A percentile compares a stretch with the other conserved stretches of the same genome.
Evolutionary conservation across 2,113 vertebrate species (phyloP).

Genomic region (Eulemur macaco): DNA sequence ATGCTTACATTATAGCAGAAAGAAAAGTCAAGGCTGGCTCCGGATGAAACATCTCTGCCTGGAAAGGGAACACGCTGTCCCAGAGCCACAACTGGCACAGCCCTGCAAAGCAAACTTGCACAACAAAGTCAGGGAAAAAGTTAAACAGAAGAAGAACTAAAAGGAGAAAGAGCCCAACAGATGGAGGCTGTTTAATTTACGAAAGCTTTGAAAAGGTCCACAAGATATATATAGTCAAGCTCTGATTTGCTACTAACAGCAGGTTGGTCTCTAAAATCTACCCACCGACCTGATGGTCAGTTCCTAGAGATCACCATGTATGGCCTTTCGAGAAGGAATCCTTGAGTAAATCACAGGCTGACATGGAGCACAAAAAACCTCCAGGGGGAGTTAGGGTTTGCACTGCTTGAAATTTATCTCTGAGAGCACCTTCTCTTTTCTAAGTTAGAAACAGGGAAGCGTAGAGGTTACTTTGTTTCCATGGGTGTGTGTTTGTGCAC

Average conservation of each 20-base stretch:
- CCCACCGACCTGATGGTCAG: conserved; percentile 29
- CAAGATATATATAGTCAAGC: conserved; percentile 45
- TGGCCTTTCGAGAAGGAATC: conserved; percentile 70
- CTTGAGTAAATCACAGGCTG: conserved; percentile 72
- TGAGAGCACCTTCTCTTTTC: conserved; percentile 59
- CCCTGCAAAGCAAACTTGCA: conserved; percentile 59
- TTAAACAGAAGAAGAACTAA: conserved; percentile 75
- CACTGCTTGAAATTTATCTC: conserved; percentile 66
- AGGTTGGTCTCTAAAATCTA: conserved; percentile 69
- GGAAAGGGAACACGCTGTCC: conserved; percentile 71
- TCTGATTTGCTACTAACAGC: conserved; percentile 74
- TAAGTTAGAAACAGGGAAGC: conserved; percentile 44
- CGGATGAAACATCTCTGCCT: conserved; percentile 72
- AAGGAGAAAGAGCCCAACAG: conserved; percentile 59
- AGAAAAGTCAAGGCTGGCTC: conserved; percentile 75
- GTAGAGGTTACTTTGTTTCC: conserved; percentile 12
- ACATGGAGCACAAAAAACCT: conserved; percentile 15
- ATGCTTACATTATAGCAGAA: conserved; percentile 74
- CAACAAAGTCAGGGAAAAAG: conserved; percentile 68
- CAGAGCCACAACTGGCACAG: conserved; percentile 52
- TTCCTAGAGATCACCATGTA: conserved; percentile 76
- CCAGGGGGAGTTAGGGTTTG: conserved; percentile 8
- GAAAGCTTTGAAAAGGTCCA: conserved; percentile 42
- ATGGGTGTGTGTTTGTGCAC: background rate
- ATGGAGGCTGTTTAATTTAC: conserved; percentile 68